Evolutionary conservation across 2,113 vertebrate genomes (phyloP), one percentile per base, ranked within the genome.

Genomic region (Urocolius indicus): DNA sequence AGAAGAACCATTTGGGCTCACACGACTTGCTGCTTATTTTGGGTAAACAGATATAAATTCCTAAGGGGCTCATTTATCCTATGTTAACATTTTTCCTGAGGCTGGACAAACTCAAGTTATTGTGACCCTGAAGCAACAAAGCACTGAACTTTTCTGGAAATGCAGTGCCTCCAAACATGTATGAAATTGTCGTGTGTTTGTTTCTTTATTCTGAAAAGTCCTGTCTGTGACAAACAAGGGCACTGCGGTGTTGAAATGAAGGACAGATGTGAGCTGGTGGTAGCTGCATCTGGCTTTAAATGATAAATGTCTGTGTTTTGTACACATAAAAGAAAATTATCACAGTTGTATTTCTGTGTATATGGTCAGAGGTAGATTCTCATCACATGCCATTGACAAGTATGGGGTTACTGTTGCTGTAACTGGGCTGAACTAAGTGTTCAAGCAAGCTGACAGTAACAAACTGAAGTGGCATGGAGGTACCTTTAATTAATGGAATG

Each of bases 331-430:
- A 54, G 34, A 51, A 72, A 80, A 68, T n/a, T 14, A 15, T 38
- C 0, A 0, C 11, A 29, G 49, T 73, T 16, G 0, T 66, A 5
- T 76, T 93, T 76, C 54, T 69, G 13, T 26, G 17, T 36, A 3
- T 19, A 9, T 16, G n/a, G 30, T 51, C 43, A 38, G 52, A 76
- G 63, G n/a, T 67, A 69, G 82, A 20, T 43, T 86, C 75, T 90
- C 10, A 13, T 76, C 69, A 17, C 2, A 3, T 16, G 26, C 24
- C 29, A 22, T 19, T 14, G 23, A 22, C 26, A 80, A 46, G 7
- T 8, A 23, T 4, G 8, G 49, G 73, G 20, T 46, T 62, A 29
- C 14, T 74, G 12, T 9, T 74, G n/a, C 17, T 74, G 20, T 46
- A 43, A 22, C 52, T 84, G 57, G 27, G 16, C 30, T 54, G 38